Evolutionary conservation across 2,888 invertebrate species (phyloP), one percentile per base, ranked within the genome.

Genomic region (Baronia brevicornis): DNA sequence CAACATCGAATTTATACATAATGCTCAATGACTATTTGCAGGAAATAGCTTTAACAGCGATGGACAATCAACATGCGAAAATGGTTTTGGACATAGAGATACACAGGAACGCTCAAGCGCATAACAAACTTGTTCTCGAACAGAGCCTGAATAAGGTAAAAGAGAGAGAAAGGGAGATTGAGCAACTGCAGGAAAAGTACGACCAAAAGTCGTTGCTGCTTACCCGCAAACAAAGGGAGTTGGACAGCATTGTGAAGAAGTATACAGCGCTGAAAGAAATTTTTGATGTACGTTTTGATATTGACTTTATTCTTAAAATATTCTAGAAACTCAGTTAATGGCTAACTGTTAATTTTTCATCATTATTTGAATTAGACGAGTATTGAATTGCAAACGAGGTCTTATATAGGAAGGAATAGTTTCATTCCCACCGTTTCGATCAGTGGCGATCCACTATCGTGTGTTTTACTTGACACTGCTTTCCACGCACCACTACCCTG

Each of bases 1-100:
- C 7, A 19, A 1, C 12, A 24, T 9, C 6, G 5, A 13, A 20
- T n/a, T 4, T 10, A 5, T n/a, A 28, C 2, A 6, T 21, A 2
- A 8, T 21, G 23, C 8, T 2, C 15, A 7, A 12, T 1, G 14
- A 15, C 25, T 15, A 22, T 19, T 36, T 32, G 22, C 56, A 87
- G 77, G 90, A 90, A 70, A 72, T 89, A 37, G 48, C 71, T 3
- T 48, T 88, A 22, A 72, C 74, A 36, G 60, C 80, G 31, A 71
- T 84, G 45, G 89, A 90, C 58, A 89, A 89, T 45, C 72, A 80
- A 18, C 86, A 87, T 45, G 87, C 88, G 0, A 86, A 84, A 41
- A 59, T 85, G 34, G 62, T 86, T 57, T 70, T 82, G 42, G 89
- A 89, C 54, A 86, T 87, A 32, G 91, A 89, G 51, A 82, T 77